Conservation (phyloP, 2,888 invertebrate genomes). For the Meganola albula region DNA sequence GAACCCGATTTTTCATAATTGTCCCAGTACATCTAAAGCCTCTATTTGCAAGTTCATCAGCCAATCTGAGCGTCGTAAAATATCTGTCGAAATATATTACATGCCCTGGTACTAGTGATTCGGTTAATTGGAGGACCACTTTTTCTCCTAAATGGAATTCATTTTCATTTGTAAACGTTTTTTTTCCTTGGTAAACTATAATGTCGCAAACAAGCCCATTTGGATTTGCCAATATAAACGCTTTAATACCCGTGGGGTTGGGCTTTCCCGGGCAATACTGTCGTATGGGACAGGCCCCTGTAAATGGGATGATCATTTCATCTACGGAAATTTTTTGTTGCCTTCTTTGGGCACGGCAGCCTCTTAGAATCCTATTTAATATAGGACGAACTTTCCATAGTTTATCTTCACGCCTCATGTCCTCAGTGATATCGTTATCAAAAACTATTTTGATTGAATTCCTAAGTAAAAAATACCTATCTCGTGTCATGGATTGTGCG, state of each 20-base stretch:
- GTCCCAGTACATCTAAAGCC: constrained; percentile 14
- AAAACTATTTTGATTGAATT: constrained; percentile 17
- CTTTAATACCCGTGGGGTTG: constrained; percentile 8
- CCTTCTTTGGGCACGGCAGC: constrained; percentile 7
- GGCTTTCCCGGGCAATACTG: constrained; percentile 7
- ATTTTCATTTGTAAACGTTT: neutral
- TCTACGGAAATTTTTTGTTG: constrained; percentile 12
- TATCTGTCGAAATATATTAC: constrained; percentile 6
- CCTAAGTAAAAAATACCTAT: constrained; percentile 6
- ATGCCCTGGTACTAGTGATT: neutral
- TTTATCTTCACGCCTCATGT: constrained; percentile 10
- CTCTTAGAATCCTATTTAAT: constrained; percentile 10
- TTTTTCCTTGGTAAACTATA: constrained; percentile 2
- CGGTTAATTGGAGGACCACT: neutral
- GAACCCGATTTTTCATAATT: constrained; percentile 11
- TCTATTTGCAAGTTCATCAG: constrained; percentile 6
- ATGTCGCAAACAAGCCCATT: constrained; percentile 7
- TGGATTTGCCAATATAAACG: constrained; percentile 8
- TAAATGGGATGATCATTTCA: constrained; percentile 11
- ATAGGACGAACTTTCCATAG: constrained; percentile 20
- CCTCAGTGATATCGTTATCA: constrained; percentile 12
- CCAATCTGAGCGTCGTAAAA: constrained; percentile 6
- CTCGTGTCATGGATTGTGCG: constrained; percentile 12
- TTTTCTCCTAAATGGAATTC: neutral
- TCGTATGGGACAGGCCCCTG: constrained; percentile 3